Evolutionary conservation across 2,113 vertebrate species (phyloP), one percentile per base, ranked within the genome.

Genomic region (Xenopus borealis): DNA sequence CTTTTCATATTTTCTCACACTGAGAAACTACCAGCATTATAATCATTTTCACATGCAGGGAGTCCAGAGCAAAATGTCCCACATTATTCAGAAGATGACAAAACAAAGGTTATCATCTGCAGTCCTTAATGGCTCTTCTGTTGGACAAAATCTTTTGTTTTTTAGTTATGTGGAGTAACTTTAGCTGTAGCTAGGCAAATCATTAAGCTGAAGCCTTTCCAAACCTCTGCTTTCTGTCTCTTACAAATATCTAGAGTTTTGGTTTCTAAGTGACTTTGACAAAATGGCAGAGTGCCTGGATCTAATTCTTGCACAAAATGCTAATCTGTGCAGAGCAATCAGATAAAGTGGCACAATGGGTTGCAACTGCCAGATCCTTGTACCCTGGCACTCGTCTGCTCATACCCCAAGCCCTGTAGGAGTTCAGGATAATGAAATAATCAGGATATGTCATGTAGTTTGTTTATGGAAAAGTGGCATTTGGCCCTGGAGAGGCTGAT

Each of bases 391-490:
- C 3, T 18, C 75, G 78, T 57, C 47, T 82, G 80, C 76, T 79
- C 76, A 80, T n/a, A 72, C 55, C n/a, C 3, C 44, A 30, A 76
- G 72, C 13, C 0, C 53, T 78, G 71, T 58, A 72, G 79, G 78
- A 79, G 62, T 61, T 58, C 14, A 63, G 7, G 50, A 45, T 80
- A 78, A 87, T 73, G 55, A 75, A 79, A 64, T 62, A 70, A 57
- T n/a, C 52, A 19, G 66, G 72, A 81, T 30, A 55, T 19, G 68
- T 46, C 79, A 78, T 78, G 12, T 44, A 62, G 76, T 80, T 77
- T 83, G 12, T 80, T 81, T 72, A 45, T 17, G 18, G 64, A 78
- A 74, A 84, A 79, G 23, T 66, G 59, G 44, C 30, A 72, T 50
- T 66, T 81, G 55, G 50, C 73, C 71, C 61, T n/a, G 27, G 10